phyloP scores from a whole-genome alignment of 2,113 vertebrate species.

The Cottus gobio region DNA sequence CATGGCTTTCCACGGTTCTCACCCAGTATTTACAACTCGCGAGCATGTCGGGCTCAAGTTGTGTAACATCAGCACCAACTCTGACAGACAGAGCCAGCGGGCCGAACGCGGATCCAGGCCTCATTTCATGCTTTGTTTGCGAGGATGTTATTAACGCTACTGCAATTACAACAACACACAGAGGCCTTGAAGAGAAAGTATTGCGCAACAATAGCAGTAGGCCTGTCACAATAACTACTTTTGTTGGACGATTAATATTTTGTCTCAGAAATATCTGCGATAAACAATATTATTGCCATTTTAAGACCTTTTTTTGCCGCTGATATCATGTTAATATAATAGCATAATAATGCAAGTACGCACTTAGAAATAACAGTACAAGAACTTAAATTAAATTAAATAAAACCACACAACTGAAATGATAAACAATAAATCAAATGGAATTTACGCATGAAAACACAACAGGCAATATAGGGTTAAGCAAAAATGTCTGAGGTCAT shows the following conservation, averaged over 20 bases:
- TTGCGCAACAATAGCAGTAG: not conserved
- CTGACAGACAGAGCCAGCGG: slow-evolving; percentile 60
- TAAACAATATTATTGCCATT: not conserved
- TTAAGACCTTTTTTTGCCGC: not conserved
- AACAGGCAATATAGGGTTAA: not conserved
- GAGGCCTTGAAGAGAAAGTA: slow-evolving; percentile 9
- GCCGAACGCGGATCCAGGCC: slow-evolving; percentile 29
- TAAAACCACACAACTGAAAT: not conserved
- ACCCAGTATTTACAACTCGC: slow-evolving; percentile 33
- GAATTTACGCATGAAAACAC: no score
- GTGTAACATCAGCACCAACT: slow-evolving; percentile 47
- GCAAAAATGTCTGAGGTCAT: not conserved
- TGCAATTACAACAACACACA: slow-evolving; percentile 10
- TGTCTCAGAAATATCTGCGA: not conserved
- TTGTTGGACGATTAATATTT: not conserved
- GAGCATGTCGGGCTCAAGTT: slow-evolving; percentile 27
- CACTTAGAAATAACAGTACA: not conserved
- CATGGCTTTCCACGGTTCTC: slow-evolving; percentile 29
- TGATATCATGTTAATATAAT: not conserved
- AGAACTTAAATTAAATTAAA: not conserved
- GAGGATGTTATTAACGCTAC: slow-evolving; percentile 30
- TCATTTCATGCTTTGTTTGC: slow-evolving; percentile 56
- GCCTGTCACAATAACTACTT: not conserved
- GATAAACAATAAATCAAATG: not conserved
- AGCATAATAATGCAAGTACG: not conserved